Percentiles rank a stretch among this genome's conserved stretches.
Evolutionary conservation across 2,888 invertebrate species (phyloP).

Genomic region (Lasioglossum calceatum): DNA sequence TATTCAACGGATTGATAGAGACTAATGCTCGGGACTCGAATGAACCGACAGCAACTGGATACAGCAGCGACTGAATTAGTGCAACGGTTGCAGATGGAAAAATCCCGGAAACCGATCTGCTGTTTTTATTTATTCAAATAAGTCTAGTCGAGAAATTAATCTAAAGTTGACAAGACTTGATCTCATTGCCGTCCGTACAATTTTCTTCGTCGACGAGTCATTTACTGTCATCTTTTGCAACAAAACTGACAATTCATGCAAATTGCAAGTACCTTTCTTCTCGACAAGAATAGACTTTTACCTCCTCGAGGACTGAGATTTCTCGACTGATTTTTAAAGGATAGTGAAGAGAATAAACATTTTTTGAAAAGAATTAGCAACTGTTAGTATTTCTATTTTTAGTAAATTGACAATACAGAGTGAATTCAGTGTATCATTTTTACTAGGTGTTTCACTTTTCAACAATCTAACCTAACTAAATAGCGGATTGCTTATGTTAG

Average conservation of each 20-base stretch:
- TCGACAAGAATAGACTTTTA: no score
- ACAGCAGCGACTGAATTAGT: not conserved
- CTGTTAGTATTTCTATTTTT: not conserved
- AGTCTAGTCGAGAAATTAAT: not conserved
- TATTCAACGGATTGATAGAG: constrained; percentile 55
- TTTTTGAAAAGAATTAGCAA: not conserved
- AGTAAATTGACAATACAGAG: not conserved
- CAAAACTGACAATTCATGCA: not conserved
- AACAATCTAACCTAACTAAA: no score
- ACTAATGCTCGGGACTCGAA: not conserved
- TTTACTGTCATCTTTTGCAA: not conserved
- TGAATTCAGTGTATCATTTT: not conserved
- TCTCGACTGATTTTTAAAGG: not conserved
- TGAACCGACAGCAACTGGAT: constrained; percentile 1
- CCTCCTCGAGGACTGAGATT: no score
- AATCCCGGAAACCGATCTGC: not conserved
- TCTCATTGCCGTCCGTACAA: not conserved
- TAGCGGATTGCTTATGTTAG: no score
- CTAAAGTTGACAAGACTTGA: not conserved
- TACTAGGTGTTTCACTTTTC: not conserved
- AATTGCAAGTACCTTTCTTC: not conserved
- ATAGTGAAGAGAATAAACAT: not conserved
- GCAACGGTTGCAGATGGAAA: not conserved
- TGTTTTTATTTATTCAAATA: not conserved
- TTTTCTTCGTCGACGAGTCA: not conserved